These are phyloP conservation scores for Hiodon alosoides DNA, from an alignment of 2,113 vertebrate genomes.

Conservation along the genomic window DNA sequence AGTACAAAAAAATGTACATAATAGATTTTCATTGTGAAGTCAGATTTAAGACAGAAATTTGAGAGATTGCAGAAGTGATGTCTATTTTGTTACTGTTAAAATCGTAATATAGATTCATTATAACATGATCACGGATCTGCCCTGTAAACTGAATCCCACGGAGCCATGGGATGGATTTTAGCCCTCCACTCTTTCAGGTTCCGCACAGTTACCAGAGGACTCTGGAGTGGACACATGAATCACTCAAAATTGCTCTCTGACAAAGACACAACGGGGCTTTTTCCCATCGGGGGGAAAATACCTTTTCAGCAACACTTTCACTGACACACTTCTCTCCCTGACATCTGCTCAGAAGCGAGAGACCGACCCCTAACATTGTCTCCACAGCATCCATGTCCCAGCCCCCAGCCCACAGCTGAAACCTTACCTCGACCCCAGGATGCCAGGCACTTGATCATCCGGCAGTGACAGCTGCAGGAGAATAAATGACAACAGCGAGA, in stretches of 20 bases:
- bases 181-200: slow-evolving; percentile 21
- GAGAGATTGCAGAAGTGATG: too few relatives aligned
- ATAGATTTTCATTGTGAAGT: too few relatives aligned
- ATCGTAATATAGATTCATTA: too few relatives aligned
- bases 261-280: neutral
- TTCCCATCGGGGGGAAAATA: slow-evolving; percentile 2
- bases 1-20: too few relatives aligned
- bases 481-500: slow-evolving; percentile 37
- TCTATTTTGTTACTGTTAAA: too few relatives aligned
- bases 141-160: slow-evolving; percentile 36
- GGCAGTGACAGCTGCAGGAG: slow-evolving; percentile 40
- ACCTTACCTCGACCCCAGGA: slow-evolving; percentile 40
- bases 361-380: neutral
- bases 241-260: neutral
- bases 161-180: slow-evolving; percentile 34
- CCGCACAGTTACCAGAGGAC: slow-evolving; percentile 29
- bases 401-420: slow-evolving; percentile 5
- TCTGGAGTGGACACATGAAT: slow-evolving; percentile 26
- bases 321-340: slow-evolving; percentile 4
- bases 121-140: slow-evolving; percentile 27
- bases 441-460: slow-evolving; percentile 33
- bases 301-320: slow-evolving; percentile 19
- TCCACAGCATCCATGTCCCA: slow-evolving; percentile 3
- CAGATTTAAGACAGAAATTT: too few relatives aligned
- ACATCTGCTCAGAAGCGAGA: neutral